phyloP scores from a whole-genome alignment of 2,113 vertebrate genomes.

The Gallinago undulata region DNA sequence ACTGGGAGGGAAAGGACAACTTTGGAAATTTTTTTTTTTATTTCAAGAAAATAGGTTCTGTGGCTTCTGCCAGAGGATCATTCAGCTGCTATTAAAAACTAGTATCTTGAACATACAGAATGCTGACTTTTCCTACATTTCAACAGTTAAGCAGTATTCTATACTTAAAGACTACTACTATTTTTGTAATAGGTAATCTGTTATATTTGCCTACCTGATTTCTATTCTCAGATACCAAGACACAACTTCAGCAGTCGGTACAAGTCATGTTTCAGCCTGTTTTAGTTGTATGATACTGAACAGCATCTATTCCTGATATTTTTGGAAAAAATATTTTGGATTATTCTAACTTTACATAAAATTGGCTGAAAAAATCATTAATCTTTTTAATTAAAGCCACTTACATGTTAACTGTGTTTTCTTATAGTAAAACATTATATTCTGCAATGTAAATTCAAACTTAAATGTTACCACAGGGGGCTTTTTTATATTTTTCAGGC shows the following conservation, averaged over 20 bases:
- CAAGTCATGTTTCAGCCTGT: slow-evolving; percentile 74
- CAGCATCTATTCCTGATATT: slow-evolving; percentile 77
- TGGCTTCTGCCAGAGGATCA: slow-evolving; percentile 77
- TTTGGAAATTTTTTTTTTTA: slow-evolving; percentile 73
- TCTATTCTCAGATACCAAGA: slow-evolving; percentile 75
- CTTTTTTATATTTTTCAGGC: slow-evolving; percentile 73
- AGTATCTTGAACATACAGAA: slow-evolving; percentile 83
- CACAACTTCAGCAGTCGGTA: slow-evolving; percentile 79
- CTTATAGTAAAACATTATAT: slow-evolving; percentile 74
- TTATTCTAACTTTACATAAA: slow-evolving; percentile 77
- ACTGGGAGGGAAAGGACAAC: slow-evolving; percentile 78
- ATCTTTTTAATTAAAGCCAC: slow-evolving; percentile 74
- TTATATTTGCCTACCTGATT: slow-evolving; percentile 78
- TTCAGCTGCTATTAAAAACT: slow-evolving; percentile 87
- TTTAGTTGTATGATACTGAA: slow-evolving; percentile 74
- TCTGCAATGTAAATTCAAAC: slow-evolving; percentile 72
- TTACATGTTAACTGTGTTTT: slow-evolving; percentile 76
- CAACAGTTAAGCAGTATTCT: slow-evolving; percentile 83
- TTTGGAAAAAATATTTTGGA: slow-evolving; percentile 79
- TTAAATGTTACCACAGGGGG: slow-evolving; percentile 58
- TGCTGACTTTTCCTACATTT: slow-evolving; percentile 83
- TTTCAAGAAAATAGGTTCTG: slow-evolving; percentile 78
- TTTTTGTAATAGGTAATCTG: slow-evolving; percentile 83
- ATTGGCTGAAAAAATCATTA: slow-evolving; percentile 76
- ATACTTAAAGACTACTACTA: slow-evolving; percentile 84